Percentiles rank a stretch among this genome's conserved stretches.
phyloP scores from a whole-genome alignment of 1,140 invertebrate genomes.

The Eumeta japonica region DNA sequence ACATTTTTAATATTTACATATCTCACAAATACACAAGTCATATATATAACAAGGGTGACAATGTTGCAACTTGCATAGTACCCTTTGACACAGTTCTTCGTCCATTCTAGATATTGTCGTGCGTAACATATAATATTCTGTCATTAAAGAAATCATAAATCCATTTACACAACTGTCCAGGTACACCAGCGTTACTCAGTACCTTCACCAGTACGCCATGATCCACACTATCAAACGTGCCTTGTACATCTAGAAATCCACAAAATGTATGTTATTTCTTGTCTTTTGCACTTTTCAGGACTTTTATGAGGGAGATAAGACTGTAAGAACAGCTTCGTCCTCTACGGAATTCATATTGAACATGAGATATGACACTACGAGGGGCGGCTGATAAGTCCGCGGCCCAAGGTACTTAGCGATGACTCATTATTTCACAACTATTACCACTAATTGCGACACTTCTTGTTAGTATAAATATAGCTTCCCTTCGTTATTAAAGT shows the following conservation, averaged over 20 bases:
- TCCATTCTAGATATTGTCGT: neutral
- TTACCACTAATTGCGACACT: too few relatives aligned
- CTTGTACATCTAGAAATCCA: conserved; percentile 16
- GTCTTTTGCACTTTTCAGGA: conserved; percentile 2
- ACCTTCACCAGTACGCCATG: conserved; percentile 6
- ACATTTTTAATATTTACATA: too few relatives aligned
- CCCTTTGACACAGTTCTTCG: too few relatives aligned
- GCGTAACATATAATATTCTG: neutral
- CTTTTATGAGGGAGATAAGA: conserved; percentile 10
- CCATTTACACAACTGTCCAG: conserved; percentile 7
- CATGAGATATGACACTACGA: conserved; percentile 6
- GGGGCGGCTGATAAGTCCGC: too few relatives aligned
- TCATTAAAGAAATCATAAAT: conserved; percentile 1
- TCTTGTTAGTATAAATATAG: too few relatives aligned
- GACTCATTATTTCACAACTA: too few relatives aligned
- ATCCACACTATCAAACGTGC: conserved; percentile 17
- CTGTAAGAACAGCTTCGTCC: conserved; percentile 9
- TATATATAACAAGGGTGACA: too few relatives aligned
- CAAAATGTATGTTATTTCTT: conserved; percentile 9
- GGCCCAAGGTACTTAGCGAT: too few relatives aligned
- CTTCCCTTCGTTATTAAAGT: too few relatives aligned
- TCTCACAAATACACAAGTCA: too few relatives aligned
- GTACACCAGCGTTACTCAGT: conserved; percentile 9
- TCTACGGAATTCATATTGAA: conserved; percentile 11
- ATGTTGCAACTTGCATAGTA: too few relatives aligned